Base-by-base conservation (phyloP, 2,797 vertebrate genomes). In the Scolopax bukidnonensis region DNA sequence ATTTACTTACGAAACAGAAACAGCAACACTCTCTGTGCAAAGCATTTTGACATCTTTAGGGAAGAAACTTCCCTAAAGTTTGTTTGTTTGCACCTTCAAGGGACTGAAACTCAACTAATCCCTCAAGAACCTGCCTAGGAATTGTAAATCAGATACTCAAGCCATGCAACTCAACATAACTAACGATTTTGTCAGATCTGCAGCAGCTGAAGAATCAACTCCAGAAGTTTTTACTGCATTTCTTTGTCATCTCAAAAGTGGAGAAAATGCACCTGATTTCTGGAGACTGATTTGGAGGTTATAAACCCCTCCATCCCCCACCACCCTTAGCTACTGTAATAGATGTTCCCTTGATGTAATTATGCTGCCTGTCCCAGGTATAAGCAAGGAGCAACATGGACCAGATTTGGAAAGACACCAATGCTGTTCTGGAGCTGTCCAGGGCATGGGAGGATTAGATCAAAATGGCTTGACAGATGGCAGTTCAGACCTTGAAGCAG, bases 71-170 rank as follows among this genome's bases (percentile, higher is more conserved):
- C 54, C 78, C 1, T 93, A 93, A 61, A 71, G 57, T 68, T 68
- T 74, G 85, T 92, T 96, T 95, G 79, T 80, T 88, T 24, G 17
- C 41, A 59, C 71, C 81, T 87, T 89, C 54, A 57, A 71, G 68
- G 95, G 84, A 78, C 84, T 94, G 93, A 94, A 95, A 94, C 84
- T 91, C 94, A n/a, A 71, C 54, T 94, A 95, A 95, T 96, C 92
- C 93, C 78, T 78, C 85, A 92, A 92, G 89, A 94, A 65, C 91
- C 89, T 78, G 71, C 33, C 47, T 27, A 90, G 43, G 90, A 93
- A 88, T 63, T 56, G 67, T 50, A 90, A 79, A 90, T 77, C 75
- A 89, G 53, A 75, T 53, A 60, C 57, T 91, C 61, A 65, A 27
- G 10, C 28, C 61, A 48, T 45, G 61, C 47, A 87, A 59, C 54